Evolutionary conservation across 2,888 invertebrate species (phyloP), one percentile per base, ranked within the genome.

Genomic region (Pardosa pseudoannulata): DNA sequence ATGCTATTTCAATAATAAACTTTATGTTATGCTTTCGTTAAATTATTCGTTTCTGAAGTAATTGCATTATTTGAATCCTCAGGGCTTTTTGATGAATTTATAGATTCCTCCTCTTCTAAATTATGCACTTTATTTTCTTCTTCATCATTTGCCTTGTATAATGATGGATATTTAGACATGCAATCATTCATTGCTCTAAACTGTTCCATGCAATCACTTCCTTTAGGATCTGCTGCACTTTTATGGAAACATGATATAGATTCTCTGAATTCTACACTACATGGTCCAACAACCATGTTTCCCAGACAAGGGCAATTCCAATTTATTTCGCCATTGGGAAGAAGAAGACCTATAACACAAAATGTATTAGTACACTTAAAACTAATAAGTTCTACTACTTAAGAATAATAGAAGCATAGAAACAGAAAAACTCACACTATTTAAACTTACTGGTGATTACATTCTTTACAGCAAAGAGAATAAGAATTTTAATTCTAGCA

Each of bases 241-340:
- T 96, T 96, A 91, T 98, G 98, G 91, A 98, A 98, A 92, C 98
- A 98, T 36, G 96, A 95, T 92, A 98, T 98, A 1, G 98, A 97
- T 89, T 97, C 96, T 62, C 98, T 93, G 92, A 98, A 98, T 91
- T 97, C 95, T 16, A 95, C 93, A 0, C 97, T 98, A 91, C 98
- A 98, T 0, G 98, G 98, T 0, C 98, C 98, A 0, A 97, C 96
- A 5, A 98, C 97, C 96, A 98, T 98, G n/a, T 97, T 97, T 16
- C 98, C 98, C 41, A 98, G 93, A 91, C 98, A 98, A 0, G 98
- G 98, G 91, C 98, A 98, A 91, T 96, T 96, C 98, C 98, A 98
- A 92, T 98, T 98, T 89, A 98, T 97, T 88, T 95, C 94, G 5
- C 98, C 98, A 92, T 95, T 95, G 0, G 95, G 93, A 81, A 96